Conservation (phyloP, 2,113 vertebrate genomes). For the Hiodon tergisus region DNA sequence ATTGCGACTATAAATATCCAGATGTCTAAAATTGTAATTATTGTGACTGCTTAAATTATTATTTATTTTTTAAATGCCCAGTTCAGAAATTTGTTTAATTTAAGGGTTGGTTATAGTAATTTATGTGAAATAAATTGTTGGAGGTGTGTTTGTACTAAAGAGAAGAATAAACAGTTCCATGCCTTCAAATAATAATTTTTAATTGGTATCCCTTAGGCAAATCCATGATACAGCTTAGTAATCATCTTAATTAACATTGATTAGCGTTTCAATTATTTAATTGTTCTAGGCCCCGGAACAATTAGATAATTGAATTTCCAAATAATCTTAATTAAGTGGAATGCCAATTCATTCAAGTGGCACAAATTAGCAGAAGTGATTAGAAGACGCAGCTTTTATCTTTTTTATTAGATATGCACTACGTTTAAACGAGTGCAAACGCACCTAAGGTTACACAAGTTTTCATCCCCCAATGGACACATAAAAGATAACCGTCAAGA, state of each 20-base stretch:
- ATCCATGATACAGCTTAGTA: neutral
- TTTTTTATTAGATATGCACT: neutral
- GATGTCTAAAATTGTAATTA: no score
- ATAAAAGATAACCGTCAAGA: neutral
- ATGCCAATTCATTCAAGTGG: neutral
- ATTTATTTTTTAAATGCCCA: no score
- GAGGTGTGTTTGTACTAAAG: neutral
- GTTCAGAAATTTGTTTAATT: no score
- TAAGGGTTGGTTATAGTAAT: neutral
- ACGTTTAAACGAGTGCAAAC: neutral
- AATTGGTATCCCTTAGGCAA: slow-evolving; percentile 2
- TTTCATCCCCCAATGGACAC: neutral
- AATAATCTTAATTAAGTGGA: neutral
- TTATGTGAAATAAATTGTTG: neutral
- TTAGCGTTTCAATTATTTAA: neutral
- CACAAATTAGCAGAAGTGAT: neutral
- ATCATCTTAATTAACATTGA: neutral
- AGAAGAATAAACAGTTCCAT: neutral
- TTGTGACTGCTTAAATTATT: no score
- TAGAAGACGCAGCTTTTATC: neutral
- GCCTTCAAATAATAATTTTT: neutral
- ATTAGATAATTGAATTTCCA: slow-evolving; percentile 6
- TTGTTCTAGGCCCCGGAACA: slow-evolving; percentile 4
- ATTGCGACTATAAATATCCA: no score
- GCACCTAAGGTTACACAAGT: neutral